Conservation (phyloP, 2,113 vertebrate genomes). For the Gobio gobio region DNA sequence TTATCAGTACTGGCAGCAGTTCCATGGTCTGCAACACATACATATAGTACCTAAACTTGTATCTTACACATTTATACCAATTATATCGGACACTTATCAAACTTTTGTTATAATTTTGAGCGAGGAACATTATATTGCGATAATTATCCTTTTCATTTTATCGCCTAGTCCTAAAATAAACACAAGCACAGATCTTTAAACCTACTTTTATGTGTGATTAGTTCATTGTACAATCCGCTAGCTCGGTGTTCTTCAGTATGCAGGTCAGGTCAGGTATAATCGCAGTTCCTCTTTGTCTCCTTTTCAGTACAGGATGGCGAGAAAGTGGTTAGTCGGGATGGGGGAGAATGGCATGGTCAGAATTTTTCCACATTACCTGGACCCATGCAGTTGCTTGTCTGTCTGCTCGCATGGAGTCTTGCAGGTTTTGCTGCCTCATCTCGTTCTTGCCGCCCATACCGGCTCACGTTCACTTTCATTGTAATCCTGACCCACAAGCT, state of each 20-base stretch:
- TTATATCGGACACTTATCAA: no score
- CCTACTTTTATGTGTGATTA: neutral
- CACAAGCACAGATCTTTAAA: neutral
- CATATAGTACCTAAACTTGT: no score
- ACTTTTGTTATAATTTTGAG: no score
- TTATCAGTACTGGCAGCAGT: no score
- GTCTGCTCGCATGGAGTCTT: neutral
- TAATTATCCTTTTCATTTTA: no score
- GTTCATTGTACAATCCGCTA: neutral
- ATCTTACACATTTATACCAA: no score
- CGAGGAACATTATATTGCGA: no score
- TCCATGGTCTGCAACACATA: no score
- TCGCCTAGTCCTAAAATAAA: neutral
- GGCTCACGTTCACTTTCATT: neutral
- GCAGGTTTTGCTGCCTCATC: neutral
- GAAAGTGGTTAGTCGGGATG: neutral
- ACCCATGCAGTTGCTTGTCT: constrained; percentile 2
- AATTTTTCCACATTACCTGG: constrained; percentile 10
- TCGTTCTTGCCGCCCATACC: neutral
- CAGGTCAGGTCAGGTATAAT: constrained; percentile 10
- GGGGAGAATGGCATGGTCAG: neutral
- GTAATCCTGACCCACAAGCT: neutral
- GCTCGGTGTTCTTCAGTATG: constrained; percentile 1
- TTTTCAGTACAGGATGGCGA: neutral
- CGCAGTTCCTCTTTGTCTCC: neutral